phyloP scores from a whole-genome alignment of 2,113 vertebrate genomes.

The Oriolus oriolus region DNA sequence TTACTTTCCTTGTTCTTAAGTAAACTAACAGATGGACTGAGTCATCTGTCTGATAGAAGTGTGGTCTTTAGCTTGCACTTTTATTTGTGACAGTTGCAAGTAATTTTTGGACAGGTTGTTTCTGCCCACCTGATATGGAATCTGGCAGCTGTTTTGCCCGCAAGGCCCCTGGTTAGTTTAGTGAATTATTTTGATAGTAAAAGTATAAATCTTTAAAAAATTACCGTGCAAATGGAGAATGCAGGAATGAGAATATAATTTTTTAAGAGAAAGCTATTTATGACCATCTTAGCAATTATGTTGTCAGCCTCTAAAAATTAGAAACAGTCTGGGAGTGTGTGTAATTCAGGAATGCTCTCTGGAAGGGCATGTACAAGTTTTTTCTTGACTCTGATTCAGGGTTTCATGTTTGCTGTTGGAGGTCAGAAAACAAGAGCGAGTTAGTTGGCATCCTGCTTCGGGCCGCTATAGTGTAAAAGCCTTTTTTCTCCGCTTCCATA shows the following conservation, averaged over 20 bases:
- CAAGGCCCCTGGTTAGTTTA: not conserved
- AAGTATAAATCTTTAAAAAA: not conserved
- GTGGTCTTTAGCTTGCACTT: constrained; percentile 19
- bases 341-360: constrained; percentile 3
- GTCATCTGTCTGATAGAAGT: constrained; percentile 55
- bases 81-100: constrained; percentile 33
- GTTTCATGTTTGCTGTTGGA: not conserved
- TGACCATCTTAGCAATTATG: constrained; percentile 2
- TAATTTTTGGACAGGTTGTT: constrained; percentile 9
- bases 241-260: not conserved
- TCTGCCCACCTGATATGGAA: not conserved
- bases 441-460: not conserved
- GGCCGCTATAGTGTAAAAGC: not conserved
- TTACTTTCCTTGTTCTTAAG: constrained; percentile 28
- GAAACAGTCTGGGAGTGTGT: not conserved
- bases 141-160: constrained; percentile 18
- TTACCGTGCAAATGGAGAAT: not conserved
- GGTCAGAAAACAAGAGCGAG: not conserved
- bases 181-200: constrained; percentile 15
- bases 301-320: constrained; percentile 46
- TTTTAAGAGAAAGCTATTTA: constrained; percentile 9
- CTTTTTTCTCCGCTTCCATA: not conserved
- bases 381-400: not conserved
- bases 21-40: constrained; percentile 43
- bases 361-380: not conserved